Percentiles rank a stretch among this genome's conserved stretches.
Evolutionary conservation across 2,113 vertebrate species (phyloP).

Genomic region (Aphelocoma coerulescens): DNA sequence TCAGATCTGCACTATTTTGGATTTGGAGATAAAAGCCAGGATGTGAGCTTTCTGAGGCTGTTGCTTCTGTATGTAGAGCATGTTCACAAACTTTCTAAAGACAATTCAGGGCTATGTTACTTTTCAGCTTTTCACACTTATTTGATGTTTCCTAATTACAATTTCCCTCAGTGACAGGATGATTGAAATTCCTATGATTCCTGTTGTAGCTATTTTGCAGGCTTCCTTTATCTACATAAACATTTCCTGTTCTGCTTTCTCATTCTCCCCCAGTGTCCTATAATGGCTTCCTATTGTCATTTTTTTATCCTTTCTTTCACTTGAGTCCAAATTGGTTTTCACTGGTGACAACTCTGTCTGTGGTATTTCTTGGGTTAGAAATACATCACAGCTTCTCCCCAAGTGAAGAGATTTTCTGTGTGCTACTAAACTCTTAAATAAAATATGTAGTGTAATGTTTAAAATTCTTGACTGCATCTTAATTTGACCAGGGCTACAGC

Average conservation of each 20-base stretch:
- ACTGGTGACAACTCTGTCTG: not conserved
- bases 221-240: constrained; percentile 67
- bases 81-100: not conserved
- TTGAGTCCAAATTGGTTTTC: not conserved
- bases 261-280: constrained; percentile 20
- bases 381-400: not conserved
- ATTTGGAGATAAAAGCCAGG: not conserved
- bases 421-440: not conserved
- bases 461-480: not conserved
- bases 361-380: constrained; percentile 13
- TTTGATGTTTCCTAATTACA: constrained; percentile 30
- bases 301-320: constrained; percentile 26
- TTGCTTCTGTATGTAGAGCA: not conserved
- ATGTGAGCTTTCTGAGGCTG: not conserved
- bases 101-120: not conserved
- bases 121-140: not conserved
- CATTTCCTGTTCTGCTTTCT: constrained; percentile 71
- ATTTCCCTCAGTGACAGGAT: not conserved
- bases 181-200: constrained; percentile 46
- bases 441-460: not conserved
- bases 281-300: constrained; percentile 26
- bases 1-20: not conserved
- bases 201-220: constrained; percentile 26
- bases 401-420: not conserved
- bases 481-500: not conserved